Base-by-base conservation (phyloP, 2,888 invertebrate genomes). In the Zeuzera pyrina region DNA sequence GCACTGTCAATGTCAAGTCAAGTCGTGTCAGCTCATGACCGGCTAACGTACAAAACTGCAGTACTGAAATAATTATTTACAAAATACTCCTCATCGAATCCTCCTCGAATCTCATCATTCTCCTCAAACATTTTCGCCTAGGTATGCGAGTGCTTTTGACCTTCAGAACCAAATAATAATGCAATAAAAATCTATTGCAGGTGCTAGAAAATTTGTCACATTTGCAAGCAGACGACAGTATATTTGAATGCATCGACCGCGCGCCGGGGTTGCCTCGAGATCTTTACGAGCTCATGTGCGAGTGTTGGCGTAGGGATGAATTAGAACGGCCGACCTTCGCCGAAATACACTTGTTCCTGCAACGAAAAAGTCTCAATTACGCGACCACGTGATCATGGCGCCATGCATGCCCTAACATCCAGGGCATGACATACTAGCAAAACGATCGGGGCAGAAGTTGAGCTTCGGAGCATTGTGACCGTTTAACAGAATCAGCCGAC, bases 251-350 rank as follows among this genome's bases (percentile, higher is more conserved):
- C 54, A 81, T 93, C 30, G 87, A 89, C 15, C 88, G 90, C 41
- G 89, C 91, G 7, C 73, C 86, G 12, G 87, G 87, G 51, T 90
- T 90, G 42, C 91, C 92, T 27, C 91, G 92, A 58, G 94, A 94
- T 72, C 87, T 95, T 42, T 92, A 91, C 81, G 92, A 93, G 55
- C 81, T 94, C 47, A 92, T 94, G 91, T 73, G 88, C 42, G 93
- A 92, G 57, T 95, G 95, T 67, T 95, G 94, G 94, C 88, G 90
- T 38, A 84, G 91, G 22, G 89, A 90, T 51, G 92, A 91, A 36
- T 68, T 77, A 30, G 89, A 90, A 43, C 79, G 95, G 19, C 95
- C 95, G 3, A 85, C 88, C 41, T 95, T 95, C 84, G 85, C 88
- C 15, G 93, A 94, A 57, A 90, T 94, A 44, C 92, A 93, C 66